Evolutionary conservation across 2,113 vertebrate genomes (phyloP).

Genomic region (Polypterus senegalus): DNA sequence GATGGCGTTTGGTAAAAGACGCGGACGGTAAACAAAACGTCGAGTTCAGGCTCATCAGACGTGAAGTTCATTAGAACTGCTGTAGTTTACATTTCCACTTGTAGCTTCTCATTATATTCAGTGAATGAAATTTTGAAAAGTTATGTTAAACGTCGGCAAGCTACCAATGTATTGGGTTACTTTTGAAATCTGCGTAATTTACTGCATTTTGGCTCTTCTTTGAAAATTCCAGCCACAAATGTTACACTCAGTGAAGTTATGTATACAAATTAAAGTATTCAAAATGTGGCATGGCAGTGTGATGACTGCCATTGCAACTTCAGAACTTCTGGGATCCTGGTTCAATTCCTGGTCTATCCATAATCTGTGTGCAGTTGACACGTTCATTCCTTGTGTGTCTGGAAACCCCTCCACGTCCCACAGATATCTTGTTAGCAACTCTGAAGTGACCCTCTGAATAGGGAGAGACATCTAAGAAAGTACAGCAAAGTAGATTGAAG

Average conservation of each 20-base stretch:
- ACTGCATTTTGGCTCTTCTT: neutral
- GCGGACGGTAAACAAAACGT: slow-evolving; percentile 17
- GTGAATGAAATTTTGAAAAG: slow-evolving; percentile 18
- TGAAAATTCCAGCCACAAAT: neutral
- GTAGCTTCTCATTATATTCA: slow-evolving; percentile 18
- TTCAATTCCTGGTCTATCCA: too few relatives aligned
- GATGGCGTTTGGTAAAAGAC: neutral
- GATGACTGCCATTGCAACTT: too few relatives aligned
- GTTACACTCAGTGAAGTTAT: neutral
- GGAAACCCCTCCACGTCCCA: too few relatives aligned
- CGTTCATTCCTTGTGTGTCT: too few relatives aligned
- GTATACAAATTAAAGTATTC: neutral
- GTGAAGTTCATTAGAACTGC: slow-evolving; percentile 22
- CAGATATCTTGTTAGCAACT: too few relatives aligned
- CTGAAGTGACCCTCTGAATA: too few relatives aligned
- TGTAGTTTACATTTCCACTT: slow-evolving; percentile 18
- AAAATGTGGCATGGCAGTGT: too few relatives aligned
- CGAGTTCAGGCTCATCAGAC: slow-evolving; percentile 13
- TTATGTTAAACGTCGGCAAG: slow-evolving; percentile 8
- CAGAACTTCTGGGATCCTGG: too few relatives aligned
- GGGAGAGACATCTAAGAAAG: too few relatives aligned
- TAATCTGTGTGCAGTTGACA: too few relatives aligned
- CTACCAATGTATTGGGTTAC: slow-evolving; percentile 18
- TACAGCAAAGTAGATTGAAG: too few relatives aligned
- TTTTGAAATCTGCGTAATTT: slow-evolving; percentile 5